Evolutionary conservation across 2,113 vertebrate genomes (phyloP).

Genomic region (Pterocles orientalis): DNA sequence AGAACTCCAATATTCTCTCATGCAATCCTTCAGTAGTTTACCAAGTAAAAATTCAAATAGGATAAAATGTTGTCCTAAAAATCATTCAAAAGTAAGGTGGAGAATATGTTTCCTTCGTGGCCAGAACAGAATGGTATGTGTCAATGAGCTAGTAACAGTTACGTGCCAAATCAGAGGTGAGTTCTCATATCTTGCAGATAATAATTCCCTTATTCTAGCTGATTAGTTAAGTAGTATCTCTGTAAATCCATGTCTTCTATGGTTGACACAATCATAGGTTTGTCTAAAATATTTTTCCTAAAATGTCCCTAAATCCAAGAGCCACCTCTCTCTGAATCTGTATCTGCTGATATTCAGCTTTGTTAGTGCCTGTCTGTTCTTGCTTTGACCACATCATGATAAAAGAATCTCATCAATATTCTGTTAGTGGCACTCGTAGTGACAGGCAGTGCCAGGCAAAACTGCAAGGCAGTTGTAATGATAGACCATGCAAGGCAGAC

Average conservation of each 20-base stretch:
- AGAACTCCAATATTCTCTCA: neutral
- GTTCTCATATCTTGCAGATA: neutral
- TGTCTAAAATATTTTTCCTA: neutral
- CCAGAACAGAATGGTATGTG: neutral
- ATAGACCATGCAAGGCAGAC: neutral
- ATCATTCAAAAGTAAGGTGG: neutral
- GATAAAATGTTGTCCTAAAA: neutral
- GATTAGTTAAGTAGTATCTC: neutral
- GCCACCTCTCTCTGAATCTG: neutral
- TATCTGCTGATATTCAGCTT: neutral
- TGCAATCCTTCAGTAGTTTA: neutral
- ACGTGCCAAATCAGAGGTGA: neutral
- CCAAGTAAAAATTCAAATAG: neutral
- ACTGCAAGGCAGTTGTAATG: neutral
- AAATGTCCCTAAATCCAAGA: neutral
- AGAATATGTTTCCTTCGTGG: neutral
- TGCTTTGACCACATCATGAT: neutral
- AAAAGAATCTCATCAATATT: neutral
- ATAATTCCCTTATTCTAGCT: neutral
- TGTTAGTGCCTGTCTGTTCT: neutral
- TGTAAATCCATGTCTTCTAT: neutral
- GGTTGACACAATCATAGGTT: neutral
- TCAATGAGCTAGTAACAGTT: neutral
- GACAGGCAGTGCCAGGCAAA: neutral
- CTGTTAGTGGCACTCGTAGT: neutral